Conservation (phyloP, 2,113 vertebrate species). For the Morone saxatilis region DNA sequence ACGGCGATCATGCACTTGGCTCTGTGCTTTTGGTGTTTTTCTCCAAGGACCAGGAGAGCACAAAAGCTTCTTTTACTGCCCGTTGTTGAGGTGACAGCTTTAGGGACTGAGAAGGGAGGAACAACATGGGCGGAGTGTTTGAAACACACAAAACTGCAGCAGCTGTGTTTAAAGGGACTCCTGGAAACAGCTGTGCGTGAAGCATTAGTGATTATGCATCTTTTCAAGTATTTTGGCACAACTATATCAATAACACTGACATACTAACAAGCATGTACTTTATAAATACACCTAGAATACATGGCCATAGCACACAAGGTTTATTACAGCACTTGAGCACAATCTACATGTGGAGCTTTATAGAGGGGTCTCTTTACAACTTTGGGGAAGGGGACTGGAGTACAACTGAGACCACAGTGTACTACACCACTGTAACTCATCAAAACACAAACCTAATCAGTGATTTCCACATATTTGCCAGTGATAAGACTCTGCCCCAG, state of each 20-base stretch:
- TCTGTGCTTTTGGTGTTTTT: constrained; percentile 67
- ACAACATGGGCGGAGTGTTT: constrained; percentile 79
- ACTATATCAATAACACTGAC: constrained; percentile 69
- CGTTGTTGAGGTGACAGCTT: constrained; percentile 83
- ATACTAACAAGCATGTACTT: constrained; percentile 70
- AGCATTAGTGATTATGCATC: constrained; percentile 78
- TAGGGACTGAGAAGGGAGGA: constrained; percentile 71
- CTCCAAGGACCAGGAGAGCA: constrained; percentile 63
- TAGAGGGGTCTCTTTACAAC: not conserved
- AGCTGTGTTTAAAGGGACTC: constrained; percentile 85
- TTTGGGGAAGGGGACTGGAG: not conserved
- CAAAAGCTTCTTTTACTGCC: constrained; percentile 76
- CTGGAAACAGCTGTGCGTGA: constrained; percentile 82
- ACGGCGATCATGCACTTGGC: constrained; percentile 69
- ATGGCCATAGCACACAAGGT: constrained; percentile 35
- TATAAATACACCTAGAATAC: constrained; percentile 68
- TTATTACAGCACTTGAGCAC: constrained; percentile 29
- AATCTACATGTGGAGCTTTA: constrained; percentile 4
- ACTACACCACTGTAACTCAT: not conserved
- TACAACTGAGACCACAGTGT: constrained; percentile 1
- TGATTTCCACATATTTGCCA: constrained; percentile 22
- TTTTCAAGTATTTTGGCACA: constrained; percentile 80
- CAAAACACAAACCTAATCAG: not conserved
- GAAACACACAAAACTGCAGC: constrained; percentile 69
- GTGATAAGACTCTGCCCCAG: not conserved